phyloP scores from a whole-genome alignment of 2,113 vertebrate species.

The Perca schrenkii region DNA sequence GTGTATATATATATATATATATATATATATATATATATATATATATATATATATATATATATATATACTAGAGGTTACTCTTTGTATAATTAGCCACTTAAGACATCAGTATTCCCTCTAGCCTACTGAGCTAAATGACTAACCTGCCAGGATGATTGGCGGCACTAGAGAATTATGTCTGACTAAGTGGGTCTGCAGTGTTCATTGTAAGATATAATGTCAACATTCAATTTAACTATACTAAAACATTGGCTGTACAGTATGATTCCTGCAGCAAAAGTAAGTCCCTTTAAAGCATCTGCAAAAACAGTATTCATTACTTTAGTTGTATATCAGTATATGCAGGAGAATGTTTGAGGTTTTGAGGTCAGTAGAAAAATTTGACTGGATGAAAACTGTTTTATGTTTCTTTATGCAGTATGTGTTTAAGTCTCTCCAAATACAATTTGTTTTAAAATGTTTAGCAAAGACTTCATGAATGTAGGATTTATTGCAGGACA shows the following conservation, averaged over 20 bases:
- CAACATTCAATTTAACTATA: conserved; percentile 63
- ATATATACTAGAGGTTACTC: conserved; percentile 2
- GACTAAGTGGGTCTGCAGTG: conserved; percentile 60
- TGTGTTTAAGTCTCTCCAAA: not conserved
- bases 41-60: not conserved
- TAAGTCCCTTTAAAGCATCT: conserved; percentile 12
- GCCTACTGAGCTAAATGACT: conserved; percentile 70
- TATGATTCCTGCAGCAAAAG: conserved; percentile 21
- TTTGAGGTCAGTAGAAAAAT: too few species aligned
- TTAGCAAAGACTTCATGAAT: not conserved
- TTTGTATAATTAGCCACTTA: conserved; percentile 55
- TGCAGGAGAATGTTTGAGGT: not conserved
- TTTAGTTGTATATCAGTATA: not conserved
- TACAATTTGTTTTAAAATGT: not conserved
- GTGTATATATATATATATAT: not conserved
- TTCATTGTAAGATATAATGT: conserved; percentile 55
- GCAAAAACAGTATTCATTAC: too few species aligned
- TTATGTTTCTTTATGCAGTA: not conserved
- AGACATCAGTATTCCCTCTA: conserved; percentile 45
- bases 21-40: not conserved
- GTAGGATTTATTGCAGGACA: not conserved
- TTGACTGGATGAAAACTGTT: not conserved
- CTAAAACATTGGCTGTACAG: conserved; percentile 43
- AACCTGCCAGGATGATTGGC: conserved; percentile 73
- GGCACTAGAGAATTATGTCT: conserved; percentile 58